Evolutionary conservation across 2,888 invertebrate genomes (phyloP), one percentile per base, ranked within the genome.

Genomic region (Pycnomerus fuliginosus): DNA sequence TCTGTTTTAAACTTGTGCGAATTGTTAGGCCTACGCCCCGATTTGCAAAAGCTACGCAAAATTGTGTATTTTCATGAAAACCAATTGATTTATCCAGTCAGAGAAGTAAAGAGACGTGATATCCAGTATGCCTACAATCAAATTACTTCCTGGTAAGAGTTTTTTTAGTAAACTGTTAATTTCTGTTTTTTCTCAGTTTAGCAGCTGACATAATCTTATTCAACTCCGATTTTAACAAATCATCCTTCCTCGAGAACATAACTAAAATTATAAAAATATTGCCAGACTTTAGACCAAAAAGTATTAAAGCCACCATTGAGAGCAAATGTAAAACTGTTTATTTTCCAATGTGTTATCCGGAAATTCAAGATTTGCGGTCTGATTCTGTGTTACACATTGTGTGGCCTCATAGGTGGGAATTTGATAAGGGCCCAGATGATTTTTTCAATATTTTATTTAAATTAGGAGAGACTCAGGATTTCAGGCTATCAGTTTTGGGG

Each of bases 391-490:
- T 84, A 28, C 80, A 80, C 58, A 77, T 87, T 40, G 77, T 85
- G 3, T 87, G 87, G 87, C 83, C 86, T 1, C 87, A 87, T 69
- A 73, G 87, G 58, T 87, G 87, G 85, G 87, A 87, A 66, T 84
- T 85, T 66, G 87, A 87, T 63, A 87, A 86, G 70, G 80, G 82
- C 62, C 87, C 87, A 1, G 79, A 82, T 28, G 66, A 76, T 10
- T 78, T 87, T 56, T 82, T 85, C 44, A 67, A 76, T 20, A 75
- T 78, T 1, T 56, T 82, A 3, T 62, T 73, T 43, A 70, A 69
- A 42, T 62, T 83, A 15, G 72, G 75, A 34, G 74, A 77, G 28
- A 70, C 76, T 7, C 75, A 76, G 13, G 68, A 76, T 38, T 87
- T 86, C 62, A 67, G 70, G 44, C 67, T 85, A 12, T 78, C 78